Conservation (phyloP, 2,888 invertebrate species). For the Apotomis betuletana region DNA sequence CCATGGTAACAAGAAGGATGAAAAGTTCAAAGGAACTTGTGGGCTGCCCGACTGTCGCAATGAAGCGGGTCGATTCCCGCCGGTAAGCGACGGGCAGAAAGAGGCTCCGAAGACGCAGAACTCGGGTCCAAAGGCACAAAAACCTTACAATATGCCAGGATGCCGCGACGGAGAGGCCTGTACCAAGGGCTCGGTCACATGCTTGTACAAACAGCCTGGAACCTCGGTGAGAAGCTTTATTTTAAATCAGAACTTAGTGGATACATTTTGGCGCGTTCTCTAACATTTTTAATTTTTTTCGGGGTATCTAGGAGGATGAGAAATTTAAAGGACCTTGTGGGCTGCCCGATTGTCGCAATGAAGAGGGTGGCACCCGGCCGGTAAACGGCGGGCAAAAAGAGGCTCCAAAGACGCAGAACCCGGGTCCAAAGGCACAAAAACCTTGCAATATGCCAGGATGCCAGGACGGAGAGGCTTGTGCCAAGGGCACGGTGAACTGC, state of each 20-base stretch:
- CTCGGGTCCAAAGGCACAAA: not conserved
- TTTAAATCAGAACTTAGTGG: no score
- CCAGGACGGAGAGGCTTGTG: not conserved
- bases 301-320: not conserved
- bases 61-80: not conserved
- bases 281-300: no score
- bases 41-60: conserved; percentile 13
- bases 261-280: no score
- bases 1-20: not conserved
- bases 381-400: no score
- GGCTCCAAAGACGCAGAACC: no score
- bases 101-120: no score
- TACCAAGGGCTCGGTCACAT: conserved; percentile 1
- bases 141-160: not conserved
- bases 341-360: conserved; percentile 7
- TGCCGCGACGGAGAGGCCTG: not conserved
- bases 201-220: conserved; percentile 2
- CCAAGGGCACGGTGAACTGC: conserved; percentile 10
- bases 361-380: not conserved
- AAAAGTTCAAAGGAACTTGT: conserved; percentile 12
- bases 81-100: no score
- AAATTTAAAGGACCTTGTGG: conserved; percentile 12
- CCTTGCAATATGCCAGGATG: conserved; percentile 8
- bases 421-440: not conserved
- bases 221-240: not conserved